Evolutionary conservation across 2,113 vertebrate species (phyloP), one percentile per base, ranked within the genome.

Genomic region (Pungitius pungitius): DNA sequence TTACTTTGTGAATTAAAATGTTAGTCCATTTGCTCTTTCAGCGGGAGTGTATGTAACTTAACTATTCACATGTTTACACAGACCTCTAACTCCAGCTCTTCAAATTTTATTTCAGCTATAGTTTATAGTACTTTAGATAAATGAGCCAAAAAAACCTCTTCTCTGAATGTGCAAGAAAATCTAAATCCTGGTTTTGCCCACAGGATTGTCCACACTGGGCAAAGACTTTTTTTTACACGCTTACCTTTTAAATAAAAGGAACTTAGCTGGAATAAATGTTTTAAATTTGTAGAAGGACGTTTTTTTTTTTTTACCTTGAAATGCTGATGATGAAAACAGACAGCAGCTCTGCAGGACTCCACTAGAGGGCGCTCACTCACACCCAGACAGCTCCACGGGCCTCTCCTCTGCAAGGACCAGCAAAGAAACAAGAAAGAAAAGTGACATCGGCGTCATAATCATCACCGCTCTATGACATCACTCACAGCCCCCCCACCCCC

Each of bases 391-490:
- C 66, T 69, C 15, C 45, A 72, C 81, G 79, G 72, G 74, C 86
- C 75, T 77, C 74, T 71, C 78, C 82, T 91, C 91, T 91, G 75
- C 42, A 63, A 68, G 73, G 47, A 69, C 70, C 65, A 76, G 58
- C 55, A 65, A 33, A 52, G 43, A 7, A 12, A 22, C 10, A 7
- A 33, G 57, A 14, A 56, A 72, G 54, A 76, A 20, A n/a, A 43
- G 63, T 89, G 65, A 89, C 86, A 85, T 84, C 78, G 85, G 70
- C 76, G 84, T 70, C 80, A 87, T 78, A 74, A 74, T 71, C 75
- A 84, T 71, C 80, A 85, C 75, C 75, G 73, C 67, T 63, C 73
- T 15, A 66, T 89, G 83, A 90, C 89, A 86, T 91, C 87, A 89
- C 47, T 75, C 40, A 3, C 57, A 77, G 49, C 8, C 62, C 69